Conservation (phyloP, 2,888 invertebrate genomes). For the Halictus quadricinctus region DNA sequence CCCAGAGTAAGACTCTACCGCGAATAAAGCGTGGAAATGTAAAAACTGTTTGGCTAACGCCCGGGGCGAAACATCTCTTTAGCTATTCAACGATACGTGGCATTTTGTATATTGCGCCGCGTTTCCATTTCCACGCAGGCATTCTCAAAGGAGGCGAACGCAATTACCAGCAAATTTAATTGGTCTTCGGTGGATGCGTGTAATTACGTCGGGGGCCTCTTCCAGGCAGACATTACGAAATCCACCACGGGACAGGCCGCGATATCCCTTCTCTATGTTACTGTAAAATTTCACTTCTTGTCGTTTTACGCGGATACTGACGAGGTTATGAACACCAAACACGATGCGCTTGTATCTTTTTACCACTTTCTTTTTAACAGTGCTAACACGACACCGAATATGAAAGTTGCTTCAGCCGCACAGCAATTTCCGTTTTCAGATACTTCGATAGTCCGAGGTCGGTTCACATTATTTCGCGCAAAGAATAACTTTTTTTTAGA, state of each 20-base stretch:
- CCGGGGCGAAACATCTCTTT: background rate
- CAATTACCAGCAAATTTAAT: constrained; percentile 36
- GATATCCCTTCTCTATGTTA: background rate
- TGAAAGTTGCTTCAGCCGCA: background rate
- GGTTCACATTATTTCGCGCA: no score
- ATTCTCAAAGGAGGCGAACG: constrained; percentile 34
- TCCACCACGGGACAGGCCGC: background rate
- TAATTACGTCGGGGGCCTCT: constrained; percentile 29
- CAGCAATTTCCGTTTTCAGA: no score
- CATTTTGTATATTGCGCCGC: constrained; percentile 7
- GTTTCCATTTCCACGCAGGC: constrained; percentile 20
- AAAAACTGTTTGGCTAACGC: background rate
- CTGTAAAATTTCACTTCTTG: background rate
- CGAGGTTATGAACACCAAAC: background rate
- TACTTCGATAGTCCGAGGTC: no score
- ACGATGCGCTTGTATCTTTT: background rate
- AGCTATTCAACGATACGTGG: constrained; percentile 30
- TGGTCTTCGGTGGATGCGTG: constrained; percentile 38
- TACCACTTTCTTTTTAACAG: background rate
- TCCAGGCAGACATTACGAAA: background rate
- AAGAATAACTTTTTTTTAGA: background rate
- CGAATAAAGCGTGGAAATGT: background rate
- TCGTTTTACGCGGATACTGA: background rate
- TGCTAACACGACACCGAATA: no score
- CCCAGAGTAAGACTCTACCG: background rate